Evolutionary conservation across 2,113 vertebrate species (phyloP).

Genomic region (Parotia lawesii): DNA sequence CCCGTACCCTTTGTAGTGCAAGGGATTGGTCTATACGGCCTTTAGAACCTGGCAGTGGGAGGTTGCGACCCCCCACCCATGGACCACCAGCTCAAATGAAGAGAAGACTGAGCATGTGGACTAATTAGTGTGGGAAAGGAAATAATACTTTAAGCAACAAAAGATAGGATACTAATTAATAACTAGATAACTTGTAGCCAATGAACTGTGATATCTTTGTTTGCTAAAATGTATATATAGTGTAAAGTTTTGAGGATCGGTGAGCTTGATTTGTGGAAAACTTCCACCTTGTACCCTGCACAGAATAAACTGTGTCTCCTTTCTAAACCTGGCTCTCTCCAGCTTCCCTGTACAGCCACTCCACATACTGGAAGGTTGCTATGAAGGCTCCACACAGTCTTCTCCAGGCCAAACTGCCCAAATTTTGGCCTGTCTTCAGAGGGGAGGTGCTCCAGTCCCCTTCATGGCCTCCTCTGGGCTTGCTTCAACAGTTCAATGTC

Average conservation of each 20-base stretch:
- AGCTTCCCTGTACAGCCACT: background rate
- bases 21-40: background rate
- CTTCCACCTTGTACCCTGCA: accelerated
- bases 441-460: background rate
- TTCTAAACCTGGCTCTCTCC: background rate
- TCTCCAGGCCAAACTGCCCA: background rate
- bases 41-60: background rate
- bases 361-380: background rate
- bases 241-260: background rate
- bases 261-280: background rate
- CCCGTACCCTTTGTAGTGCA: background rate
- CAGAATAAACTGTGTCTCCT: background rate
- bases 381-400: background rate
- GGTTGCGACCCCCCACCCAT: no score
- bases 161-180: background rate
- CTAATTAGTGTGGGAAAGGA: background rate
- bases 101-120: background rate
- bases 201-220: background rate
- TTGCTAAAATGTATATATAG: background rate
- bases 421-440: background rate
- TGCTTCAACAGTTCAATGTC: background rate
- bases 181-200: background rate
- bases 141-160: background rate
- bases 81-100: background rate
- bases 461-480: background rate